Base-by-base conservation (phyloP, 2,797 vertebrate species). In the Epinephelus coioides region DNA sequence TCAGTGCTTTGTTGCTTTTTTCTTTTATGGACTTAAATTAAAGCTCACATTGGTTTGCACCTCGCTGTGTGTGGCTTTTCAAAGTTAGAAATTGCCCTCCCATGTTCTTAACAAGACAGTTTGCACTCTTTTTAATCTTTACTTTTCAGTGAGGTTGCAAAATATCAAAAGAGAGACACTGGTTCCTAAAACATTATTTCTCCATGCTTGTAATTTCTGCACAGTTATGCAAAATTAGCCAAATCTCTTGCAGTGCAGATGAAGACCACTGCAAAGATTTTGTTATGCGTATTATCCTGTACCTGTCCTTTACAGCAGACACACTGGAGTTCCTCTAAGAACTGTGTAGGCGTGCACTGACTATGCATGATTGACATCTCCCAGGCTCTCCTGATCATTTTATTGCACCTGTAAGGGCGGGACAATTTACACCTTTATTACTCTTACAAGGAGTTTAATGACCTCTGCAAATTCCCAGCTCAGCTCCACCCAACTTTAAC, bases 401-500 rank as follows among this genome's bases (percentile, higher is more conserved):
- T 53, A 50, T 65, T 49, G 64, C 49, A 73, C 15, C 21, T 34
- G 25, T 43, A 43, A 21, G 3, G 27, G 17, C 1, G 4, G n/a
- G 6, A 73, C 19, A 19, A 25, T 81, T 65, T 46, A 69, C 23
- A 59, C 21, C 14, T 76, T 27, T 38, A 56, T 73, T 10, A 50
- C n/a, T 66, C 9, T 46, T 50, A 38, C 49, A 55, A 49, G 17
- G 47, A 4, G 25, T 69, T 57, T 59, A 30, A 34, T 64, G 70
- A 69, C 72, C 55, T 69, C 64, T 51, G 72, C 62, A 70, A 73
- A 83, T 56, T 78, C 15, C 47, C 55, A 11, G 3, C 54, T 56
- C 17, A 57, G 15, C 15, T 34, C 51, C 46, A 25, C 18, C 17
- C 47, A 57, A 40, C 18, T 60, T 71, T 53, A 65, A 66, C 63